phyloP scores from a whole-genome alignment of 2,113 vertebrate genomes.

The Sapayoa aenigma region DNA sequence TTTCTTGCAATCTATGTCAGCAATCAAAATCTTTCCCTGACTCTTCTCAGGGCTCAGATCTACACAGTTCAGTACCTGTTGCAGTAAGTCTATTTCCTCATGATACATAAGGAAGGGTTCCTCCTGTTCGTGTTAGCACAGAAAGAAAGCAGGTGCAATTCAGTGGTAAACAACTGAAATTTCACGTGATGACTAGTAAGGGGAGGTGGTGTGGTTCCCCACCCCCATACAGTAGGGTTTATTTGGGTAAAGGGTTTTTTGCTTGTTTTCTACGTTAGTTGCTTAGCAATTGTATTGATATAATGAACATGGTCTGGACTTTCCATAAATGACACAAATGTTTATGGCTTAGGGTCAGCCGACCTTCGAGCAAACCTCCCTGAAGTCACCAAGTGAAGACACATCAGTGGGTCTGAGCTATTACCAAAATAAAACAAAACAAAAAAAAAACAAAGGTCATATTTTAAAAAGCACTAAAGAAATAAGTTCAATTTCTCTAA shows the following conservation, averaged over 20 bases:
- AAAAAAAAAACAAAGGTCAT: too few species aligned
- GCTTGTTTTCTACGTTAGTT: not conserved
- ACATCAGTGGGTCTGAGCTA: not conserved
- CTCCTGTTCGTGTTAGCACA: accelerated
- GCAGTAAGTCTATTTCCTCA: not conserved
- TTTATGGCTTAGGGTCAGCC: not conserved
- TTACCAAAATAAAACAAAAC: too few species aligned
- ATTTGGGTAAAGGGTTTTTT: accelerated
- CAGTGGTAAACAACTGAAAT: not conserved
- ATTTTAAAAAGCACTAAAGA: not conserved
- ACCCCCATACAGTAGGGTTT: accelerated
- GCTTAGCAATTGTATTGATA: not conserved
- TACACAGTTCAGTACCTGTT: not conserved
- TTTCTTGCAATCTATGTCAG: not conserved
- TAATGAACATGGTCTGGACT: not conserved
- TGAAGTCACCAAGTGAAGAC: not conserved
- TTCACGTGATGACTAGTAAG: not conserved
- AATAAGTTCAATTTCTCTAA: not conserved
- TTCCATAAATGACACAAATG: not conserved
- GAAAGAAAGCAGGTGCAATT: not conserved
- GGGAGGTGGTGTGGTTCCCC: not conserved
- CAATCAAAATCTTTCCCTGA: not conserved
- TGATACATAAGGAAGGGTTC: not conserved
- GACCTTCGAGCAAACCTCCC: not conserved
- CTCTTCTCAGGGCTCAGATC: not conserved